These are phyloP conservation scores for Pogonocherus hispidulus DNA, from an alignment of 2,888 invertebrate genomes.

Conservation along the genomic window DNA sequence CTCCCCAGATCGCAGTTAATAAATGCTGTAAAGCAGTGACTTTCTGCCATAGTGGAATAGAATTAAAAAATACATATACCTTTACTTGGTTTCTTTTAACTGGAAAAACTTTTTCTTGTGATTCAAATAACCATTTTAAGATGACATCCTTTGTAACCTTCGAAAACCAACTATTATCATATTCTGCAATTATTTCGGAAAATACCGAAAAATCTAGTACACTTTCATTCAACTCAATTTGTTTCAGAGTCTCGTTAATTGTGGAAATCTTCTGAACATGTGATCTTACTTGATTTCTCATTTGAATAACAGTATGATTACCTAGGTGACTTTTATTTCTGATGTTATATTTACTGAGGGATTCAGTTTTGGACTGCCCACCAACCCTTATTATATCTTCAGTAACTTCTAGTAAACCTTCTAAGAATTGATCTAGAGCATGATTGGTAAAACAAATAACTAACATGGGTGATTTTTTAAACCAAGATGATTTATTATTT, in stretches of 20 bases:
- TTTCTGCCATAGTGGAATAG: no score
- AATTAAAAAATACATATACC: constrained; percentile 4
- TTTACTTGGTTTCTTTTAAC: not conserved
- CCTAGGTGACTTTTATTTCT: constrained; percentile 20
- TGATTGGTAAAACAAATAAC: constrained; percentile 89
- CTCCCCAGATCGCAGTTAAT: no score
- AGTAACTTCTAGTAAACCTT: constrained; percentile 76
- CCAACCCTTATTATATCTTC: constrained; percentile 78
- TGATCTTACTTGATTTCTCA: constrained; percentile 34
- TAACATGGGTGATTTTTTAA: constrained; percentile 74
- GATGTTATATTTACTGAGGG: constrained; percentile 41
- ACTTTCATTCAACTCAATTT: constrained; percentile 63
- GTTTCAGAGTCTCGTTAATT: constrained; percentile 44
- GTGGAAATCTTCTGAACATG: constrained; percentile 30
- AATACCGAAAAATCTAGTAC: constrained; percentile 55
- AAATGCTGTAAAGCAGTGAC: no score
- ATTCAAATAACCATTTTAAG: constrained; percentile 52
- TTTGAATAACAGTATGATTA: constrained; percentile 34
- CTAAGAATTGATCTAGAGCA: constrained; percentile 88
- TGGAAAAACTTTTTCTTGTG: not conserved
- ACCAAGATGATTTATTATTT: constrained; percentile 70
- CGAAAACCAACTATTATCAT: constrained; percentile 66
- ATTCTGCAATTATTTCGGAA: constrained; percentile 50
- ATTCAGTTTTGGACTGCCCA: constrained; percentile 75
- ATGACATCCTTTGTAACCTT: constrained; percentile 46